These are phyloP conservation scores for Standfussiana lucernea DNA, from an alignment of 2,888 invertebrate species.

Conservation along the genomic window DNA sequence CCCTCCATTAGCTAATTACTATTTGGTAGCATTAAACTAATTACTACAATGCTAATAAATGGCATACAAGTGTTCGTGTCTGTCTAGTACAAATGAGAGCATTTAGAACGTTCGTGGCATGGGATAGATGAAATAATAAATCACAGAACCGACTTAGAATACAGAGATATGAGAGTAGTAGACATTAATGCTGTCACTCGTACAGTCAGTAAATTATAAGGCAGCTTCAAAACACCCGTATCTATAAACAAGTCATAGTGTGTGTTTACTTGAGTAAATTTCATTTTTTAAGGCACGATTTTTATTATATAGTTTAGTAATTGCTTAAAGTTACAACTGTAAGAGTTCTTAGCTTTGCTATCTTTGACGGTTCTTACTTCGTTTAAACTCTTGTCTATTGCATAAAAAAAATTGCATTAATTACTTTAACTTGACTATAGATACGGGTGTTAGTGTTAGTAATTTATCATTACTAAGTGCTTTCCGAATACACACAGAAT, in stretches of 20 bases:
- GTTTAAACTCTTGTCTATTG: too few relatives aligned
- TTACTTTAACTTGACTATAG: too few relatives aligned
- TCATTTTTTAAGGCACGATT: too few relatives aligned
- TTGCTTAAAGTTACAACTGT: too few relatives aligned
- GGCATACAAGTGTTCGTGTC: conserved; percentile 20
- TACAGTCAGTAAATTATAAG: conserved; percentile 24
- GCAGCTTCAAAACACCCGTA: too few relatives aligned
- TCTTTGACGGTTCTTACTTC: too few relatives aligned
- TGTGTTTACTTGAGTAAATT: too few relatives aligned
- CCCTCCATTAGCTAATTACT: conserved; percentile 51
- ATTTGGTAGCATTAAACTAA: conserved; percentile 49
- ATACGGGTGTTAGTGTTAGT: neutral
- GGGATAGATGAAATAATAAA: conserved; percentile 33
- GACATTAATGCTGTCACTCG: conserved; percentile 16
- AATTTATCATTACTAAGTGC: conserved; percentile 13
- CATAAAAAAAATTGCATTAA: too few relatives aligned
- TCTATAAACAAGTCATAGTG: too few relatives aligned
- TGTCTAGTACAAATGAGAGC: conserved; percentile 15
- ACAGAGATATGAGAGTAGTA: conserved; percentile 2
- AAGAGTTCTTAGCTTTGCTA: too few relatives aligned
- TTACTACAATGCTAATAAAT: conserved; percentile 40
- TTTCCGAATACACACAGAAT: neutral
- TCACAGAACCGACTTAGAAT: conserved; percentile 27
- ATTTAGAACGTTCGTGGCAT: conserved; percentile 33
- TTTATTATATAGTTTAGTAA: too few relatives aligned